Base-by-base conservation (phyloP, 2,888 invertebrate genomes). In the Lissocephala sabroskyi region DNA sequence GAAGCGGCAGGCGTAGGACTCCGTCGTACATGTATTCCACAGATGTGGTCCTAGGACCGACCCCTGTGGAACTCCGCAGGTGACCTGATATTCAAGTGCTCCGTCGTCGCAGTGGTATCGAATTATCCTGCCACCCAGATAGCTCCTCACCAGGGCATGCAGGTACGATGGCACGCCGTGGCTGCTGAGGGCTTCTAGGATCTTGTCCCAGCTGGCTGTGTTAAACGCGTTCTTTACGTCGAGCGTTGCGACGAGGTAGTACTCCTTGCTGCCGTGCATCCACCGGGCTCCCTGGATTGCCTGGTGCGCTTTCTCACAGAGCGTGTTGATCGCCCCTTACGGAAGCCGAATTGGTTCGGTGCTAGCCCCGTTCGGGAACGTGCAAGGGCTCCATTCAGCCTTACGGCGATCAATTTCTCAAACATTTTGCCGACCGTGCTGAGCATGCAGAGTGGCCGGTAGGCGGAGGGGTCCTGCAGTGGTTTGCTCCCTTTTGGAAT, bases 11-110 rank as follows among this genome's bases (percentile, higher is more conserved):
- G 17, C 37, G 10, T 5, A 19, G 19, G 2, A 37, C 37, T 11
- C 10, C 37, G 7, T 19, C 37, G 11, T 37, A 19, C 23, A 23
- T 23, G 7, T 23, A 7, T 23, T 23, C 23, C 23, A 23, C 23
- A 23, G 37, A 0, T 18, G 37, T 19, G 37, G 19, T n/a, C 37
- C 37, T 0, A 37, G 19, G n/a, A 37, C 37, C n/a, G 37, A 37
- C 19, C 19, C n/a, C 37, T 37, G 37, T 13, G 37, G 37, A 23
- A 37, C 37, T 5, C 37, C 37, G 3, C 19, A n/a, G n/a, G 19
- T 37, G 1, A 23, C 23, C 3, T 17, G 18, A 11, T 37, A 19
- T n/a, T 19, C 9, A n/a, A n/a, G n/a, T 10, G 18, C 19, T 3
- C 37, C 32, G n/a, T 23, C 17, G 1, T 37, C 19, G n/a, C 19